phyloP scores from a whole-genome alignment of 53 echinoderm and acorn worm genomes.

The Temnopleurus reevesii region DNA sequence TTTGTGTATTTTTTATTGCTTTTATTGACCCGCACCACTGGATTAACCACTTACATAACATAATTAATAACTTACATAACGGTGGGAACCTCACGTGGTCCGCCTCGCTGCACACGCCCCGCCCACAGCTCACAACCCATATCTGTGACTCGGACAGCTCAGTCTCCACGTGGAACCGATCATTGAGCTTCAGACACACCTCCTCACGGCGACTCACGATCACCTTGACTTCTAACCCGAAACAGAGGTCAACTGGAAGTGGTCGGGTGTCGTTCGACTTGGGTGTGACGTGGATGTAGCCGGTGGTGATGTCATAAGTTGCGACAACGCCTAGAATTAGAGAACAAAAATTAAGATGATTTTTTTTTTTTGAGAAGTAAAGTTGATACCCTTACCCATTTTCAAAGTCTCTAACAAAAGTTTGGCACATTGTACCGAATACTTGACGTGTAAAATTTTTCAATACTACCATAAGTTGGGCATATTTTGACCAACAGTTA shows the following conservation, averaged over 20 bases:
- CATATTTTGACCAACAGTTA: too few relatives aligned
- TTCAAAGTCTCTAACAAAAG: too few relatives aligned
- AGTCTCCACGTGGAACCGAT: not conserved
- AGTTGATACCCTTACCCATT: too few relatives aligned
- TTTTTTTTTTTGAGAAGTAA: too few relatives aligned
- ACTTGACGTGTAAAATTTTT: too few relatives aligned
- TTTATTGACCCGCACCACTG: too few relatives aligned
- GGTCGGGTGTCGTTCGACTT: not conserved
- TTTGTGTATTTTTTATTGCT: too few relatives aligned
- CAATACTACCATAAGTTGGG: too few relatives aligned
- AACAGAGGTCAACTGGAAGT: slow-evolving; percentile 25
- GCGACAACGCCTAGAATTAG: slow-evolving; percentile 20
- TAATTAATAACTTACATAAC: not conserved
- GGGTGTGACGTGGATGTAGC: not conserved
- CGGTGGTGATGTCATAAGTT: not conserved
- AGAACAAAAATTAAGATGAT: not conserved
- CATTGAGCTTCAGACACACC: slow-evolving; percentile 33
- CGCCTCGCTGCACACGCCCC: slow-evolving; percentile 39
- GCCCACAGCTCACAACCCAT: slow-evolving; percentile 39
- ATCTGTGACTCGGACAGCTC: slow-evolving; percentile 19
- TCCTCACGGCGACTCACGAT: slow-evolving; percentile 17
- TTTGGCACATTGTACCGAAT: too few relatives aligned
- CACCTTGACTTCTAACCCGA: slow-evolving; percentile 23
- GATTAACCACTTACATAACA: too few relatives aligned
- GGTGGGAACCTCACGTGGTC: slow-evolving; percentile 29